phyloP scores from a whole-genome alignment of 2,113 vertebrate species.

The Haliaeetus leucogaster region DNA sequence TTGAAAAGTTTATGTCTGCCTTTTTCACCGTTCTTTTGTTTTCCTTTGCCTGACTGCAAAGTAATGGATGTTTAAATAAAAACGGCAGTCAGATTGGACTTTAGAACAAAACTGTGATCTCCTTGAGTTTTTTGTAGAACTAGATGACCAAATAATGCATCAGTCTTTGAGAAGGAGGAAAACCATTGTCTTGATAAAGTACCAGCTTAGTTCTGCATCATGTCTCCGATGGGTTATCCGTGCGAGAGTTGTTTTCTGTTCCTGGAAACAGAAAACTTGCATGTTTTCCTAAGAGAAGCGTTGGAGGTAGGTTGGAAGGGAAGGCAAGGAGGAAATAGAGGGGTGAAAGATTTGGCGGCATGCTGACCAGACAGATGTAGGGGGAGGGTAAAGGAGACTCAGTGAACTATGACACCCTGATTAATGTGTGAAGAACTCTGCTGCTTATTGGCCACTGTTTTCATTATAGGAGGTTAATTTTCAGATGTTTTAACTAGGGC shows the following conservation, averaged over 20 bases:
- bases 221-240: fast-evolving
- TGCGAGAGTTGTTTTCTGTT: neutral
- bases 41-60: neutral
- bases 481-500: constrained; percentile 36
- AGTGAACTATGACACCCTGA: neutral
- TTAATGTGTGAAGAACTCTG: constrained; percentile 8
- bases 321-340: neutral
- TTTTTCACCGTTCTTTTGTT: constrained; percentile 17
- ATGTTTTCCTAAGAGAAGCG: neutral
- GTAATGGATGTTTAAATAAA: neutral
- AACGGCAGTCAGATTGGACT: neutral
- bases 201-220: neutral
- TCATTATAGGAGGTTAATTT: constrained; percentile 7
- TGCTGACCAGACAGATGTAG: neutral
- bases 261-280: neutral
- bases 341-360: neutral
- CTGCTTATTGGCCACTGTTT: neutral
- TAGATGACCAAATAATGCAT: neutral
- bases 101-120: neutral
- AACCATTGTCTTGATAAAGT: neutral
- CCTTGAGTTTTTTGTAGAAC: neutral
- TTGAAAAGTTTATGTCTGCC: neutral
- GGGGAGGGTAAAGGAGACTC: neutral
- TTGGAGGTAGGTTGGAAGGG: neutral
- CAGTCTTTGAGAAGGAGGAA: neutral